Evolutionary conservation across 2,888 invertebrate species (phyloP).

Genomic region (Plebejus argus): DNA sequence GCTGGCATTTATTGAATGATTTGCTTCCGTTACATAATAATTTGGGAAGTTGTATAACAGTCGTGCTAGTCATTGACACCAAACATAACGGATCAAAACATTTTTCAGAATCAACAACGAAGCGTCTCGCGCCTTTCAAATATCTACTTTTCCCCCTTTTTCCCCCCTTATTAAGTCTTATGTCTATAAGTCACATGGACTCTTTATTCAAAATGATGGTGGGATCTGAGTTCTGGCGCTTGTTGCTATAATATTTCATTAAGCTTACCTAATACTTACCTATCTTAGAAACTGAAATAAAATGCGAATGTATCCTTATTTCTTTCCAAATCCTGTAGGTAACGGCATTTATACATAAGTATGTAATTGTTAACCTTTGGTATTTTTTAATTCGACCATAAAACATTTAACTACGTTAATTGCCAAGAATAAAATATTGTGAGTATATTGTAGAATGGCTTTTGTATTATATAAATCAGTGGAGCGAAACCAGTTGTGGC

Average conservation of each 20-base stretch:
- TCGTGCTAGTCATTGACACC: constrained; percentile 31
- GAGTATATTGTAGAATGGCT: not conserved
- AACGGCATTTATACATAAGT: too few species aligned
- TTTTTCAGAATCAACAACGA: not conserved
- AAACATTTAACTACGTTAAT: not conserved
- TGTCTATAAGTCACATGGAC: too few species aligned
- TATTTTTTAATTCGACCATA: not conserved
- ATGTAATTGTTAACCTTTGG: not conserved
- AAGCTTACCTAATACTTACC: too few species aligned
- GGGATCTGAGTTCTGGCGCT: not conserved
- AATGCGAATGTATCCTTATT: not conserved
- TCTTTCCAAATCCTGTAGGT: not conserved
- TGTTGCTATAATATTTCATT: not conserved
- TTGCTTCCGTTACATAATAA: constrained; percentile 44
- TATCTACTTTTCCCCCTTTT: too few species aligned
- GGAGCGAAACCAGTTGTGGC: constrained; percentile 47
- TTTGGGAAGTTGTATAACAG: constrained; percentile 38
- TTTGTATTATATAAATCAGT: constrained; percentile 37
- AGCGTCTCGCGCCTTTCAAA: not conserved
- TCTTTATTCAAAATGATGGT: too few species aligned
- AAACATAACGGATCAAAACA: not conserved
- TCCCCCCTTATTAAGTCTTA: too few species aligned
- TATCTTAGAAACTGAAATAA: not conserved
- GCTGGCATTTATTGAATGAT: constrained; percentile 41
- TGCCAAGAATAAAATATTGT: constrained; percentile 2